Conservation (phyloP, 1,140 invertebrate species). For the Drosophila malerkotliana region DNA sequence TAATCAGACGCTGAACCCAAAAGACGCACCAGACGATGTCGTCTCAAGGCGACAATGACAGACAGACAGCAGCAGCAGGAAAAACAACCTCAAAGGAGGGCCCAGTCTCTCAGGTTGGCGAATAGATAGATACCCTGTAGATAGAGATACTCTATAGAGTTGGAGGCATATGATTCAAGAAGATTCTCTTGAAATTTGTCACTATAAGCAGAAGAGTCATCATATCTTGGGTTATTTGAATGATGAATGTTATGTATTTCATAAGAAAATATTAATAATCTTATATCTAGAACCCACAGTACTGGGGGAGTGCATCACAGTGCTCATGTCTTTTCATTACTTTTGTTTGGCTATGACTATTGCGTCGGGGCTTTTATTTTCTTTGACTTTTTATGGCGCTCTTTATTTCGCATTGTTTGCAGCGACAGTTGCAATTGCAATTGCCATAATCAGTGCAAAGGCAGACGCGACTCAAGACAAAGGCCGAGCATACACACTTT, state of each 20-base stretch:
- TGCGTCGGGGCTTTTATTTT: conserved; percentile 59
- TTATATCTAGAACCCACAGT: neutral
- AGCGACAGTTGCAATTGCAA: conserved; percentile 62
- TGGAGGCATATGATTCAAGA: neutral
- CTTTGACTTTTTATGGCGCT: conserved; percentile 32
- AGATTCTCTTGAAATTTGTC: neutral
- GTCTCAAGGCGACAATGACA: conserved; percentile 73
- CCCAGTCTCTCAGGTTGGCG: neutral
- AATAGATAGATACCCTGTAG: conserved; percentile 17
- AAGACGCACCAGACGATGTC: conserved; percentile 47
- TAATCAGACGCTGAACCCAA: conserved; percentile 78
- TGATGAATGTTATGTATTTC: too few relatives aligned
- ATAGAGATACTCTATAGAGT: neutral
- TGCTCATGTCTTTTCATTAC: conserved; percentile 67
- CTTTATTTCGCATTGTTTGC: conserved; percentile 73
- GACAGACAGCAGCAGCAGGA: conserved; percentile 33
- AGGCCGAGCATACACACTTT: conserved; percentile 64
- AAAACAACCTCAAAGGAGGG: conserved; percentile 31
- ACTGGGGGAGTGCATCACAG: conserved; percentile 10
- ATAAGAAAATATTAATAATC: too few relatives aligned
- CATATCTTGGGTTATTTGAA: too few relatives aligned
- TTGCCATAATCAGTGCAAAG: conserved; percentile 80
- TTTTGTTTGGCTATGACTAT: conserved; percentile 69
- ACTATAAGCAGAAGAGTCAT: neutral
- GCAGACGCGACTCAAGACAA: conserved; percentile 51